Base-by-base conservation (phyloP, 2,113 vertebrate species). In the Guaruba guarouba region DNA sequence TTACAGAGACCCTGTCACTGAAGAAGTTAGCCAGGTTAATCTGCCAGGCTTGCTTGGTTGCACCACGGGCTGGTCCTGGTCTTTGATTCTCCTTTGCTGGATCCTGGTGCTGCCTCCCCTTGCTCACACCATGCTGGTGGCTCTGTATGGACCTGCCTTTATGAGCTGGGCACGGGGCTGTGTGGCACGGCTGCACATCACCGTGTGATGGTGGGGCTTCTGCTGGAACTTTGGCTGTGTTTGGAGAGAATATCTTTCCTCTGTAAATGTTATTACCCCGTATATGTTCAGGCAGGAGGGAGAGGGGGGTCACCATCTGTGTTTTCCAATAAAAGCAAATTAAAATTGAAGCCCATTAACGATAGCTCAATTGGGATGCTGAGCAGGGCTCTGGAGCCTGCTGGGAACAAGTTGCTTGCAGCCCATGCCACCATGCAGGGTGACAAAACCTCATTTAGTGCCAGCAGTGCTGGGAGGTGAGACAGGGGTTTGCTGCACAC, bases 271-370 rank as follows among this genome's bases (percentile, higher is more conserved):
- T 92, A 69, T 80, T 83, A 84, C 85, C 88, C 92, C 67, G 81
- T 90, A 27, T 95, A 29, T 82, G 76, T 86, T 88, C 2, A 0
- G 66, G 94, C 11, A 2, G 15, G 61, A 20, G 54, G 43, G 85
- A 59, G 68, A 8, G 11, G 12, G 41, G 46, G 74, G n/a, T 97
- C 97, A 96, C 97, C 97, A 97, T 98, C 98, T 98, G 98, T 97
- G 97, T 97, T 98, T 97, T 97, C 98, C 97, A 98, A 98, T 98
- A 98, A 98, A 98, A 98, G 96, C 95, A 97, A 98, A 98, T 98
- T 96, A 97, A 97, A 97, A 98, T 97, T 94, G 96, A 97, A 98
- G 95, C 94, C 94, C 94, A 96, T 98, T 98, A 98, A 98, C 96
- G 97, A 69, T 93, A 93, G 94, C 97, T 98, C 96, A 68, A 87